phyloP scores from a whole-genome alignment of 2,888 invertebrate species.

The Nycteola revayana region DNA sequence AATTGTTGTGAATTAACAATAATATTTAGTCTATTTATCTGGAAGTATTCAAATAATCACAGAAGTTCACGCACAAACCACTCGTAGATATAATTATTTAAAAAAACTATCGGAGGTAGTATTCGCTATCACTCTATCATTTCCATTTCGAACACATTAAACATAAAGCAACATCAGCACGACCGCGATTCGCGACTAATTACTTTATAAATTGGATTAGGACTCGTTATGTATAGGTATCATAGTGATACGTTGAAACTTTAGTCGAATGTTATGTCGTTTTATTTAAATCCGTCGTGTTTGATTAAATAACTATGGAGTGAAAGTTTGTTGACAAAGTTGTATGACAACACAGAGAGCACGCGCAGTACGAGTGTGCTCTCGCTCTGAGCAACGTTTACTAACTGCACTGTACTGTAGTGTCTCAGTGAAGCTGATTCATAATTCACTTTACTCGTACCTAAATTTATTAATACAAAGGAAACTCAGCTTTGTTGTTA shows the following conservation, averaged over 20 bases:
- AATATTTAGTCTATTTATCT: no score
- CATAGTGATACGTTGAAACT: no score
- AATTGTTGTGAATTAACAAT: no score
- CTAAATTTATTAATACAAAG: no score
- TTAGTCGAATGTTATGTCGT: no score
- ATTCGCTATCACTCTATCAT: slow-evolving; percentile 22
- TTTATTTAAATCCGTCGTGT: slow-evolving; percentile 6
- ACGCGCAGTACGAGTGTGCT: slow-evolving; percentile 7
- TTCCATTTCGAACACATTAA: slow-evolving; percentile 24
- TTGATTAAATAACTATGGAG: no score
- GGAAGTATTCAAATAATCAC: no score
- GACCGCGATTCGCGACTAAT: slow-evolving; percentile 18
- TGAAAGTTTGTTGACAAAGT: slow-evolving; percentile 36
- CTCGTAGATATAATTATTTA: no score
- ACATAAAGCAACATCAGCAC: slow-evolving; percentile 15
- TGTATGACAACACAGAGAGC: slow-evolving; percentile 5
- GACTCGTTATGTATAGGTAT: slow-evolving; percentile 1
- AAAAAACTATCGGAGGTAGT: no score
- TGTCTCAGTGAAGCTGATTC: no score
- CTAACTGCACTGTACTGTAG: no score
- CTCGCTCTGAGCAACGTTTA: slow-evolving; percentile 14
- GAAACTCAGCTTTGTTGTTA: slow-evolving; percentile 18
- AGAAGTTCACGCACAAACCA: no score
- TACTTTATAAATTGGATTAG: slow-evolving; percentile 6
- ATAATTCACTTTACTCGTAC: slow-evolving; percentile 27